These are phyloP conservation scores for Myathropa florea DNA, from an alignment of 2,888 invertebrate species.

Conservation along the genomic window DNA sequence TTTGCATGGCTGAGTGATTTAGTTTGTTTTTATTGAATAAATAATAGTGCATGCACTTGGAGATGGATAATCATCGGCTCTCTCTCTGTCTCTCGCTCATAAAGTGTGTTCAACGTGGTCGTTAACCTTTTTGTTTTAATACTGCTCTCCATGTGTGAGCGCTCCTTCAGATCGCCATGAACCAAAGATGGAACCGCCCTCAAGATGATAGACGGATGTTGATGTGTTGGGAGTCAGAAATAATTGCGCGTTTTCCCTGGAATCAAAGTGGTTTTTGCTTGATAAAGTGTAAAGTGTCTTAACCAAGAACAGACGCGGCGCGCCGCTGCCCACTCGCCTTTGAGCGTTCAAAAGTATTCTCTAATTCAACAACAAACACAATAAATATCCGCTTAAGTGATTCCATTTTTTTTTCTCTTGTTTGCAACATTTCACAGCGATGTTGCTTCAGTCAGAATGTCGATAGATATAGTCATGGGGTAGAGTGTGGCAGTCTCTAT, in stretches of 20 bases:
- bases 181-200: constrained; percentile 46
- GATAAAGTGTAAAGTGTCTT: too few species aligned
- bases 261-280: constrained; percentile 2
- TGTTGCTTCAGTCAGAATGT: background rate
- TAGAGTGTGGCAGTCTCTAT: constrained; percentile 16
- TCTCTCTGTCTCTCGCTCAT: background rate
- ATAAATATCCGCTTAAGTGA: constrained; percentile 50
- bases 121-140: constrained; percentile 52
- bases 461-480: background rate
- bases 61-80: constrained; percentile 33
- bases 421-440: constrained; percentile 37
- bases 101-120: constrained; percentile 42
- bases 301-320: too few species aligned
- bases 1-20: constrained; percentile 52
- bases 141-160: constrained; percentile 7
- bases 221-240: background rate
- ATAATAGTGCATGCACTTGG: constrained; percentile 57
- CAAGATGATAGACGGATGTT: constrained; percentile 27
- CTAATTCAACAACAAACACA: constrained; percentile 33
- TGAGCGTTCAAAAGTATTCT: background rate
- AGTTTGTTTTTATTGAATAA: constrained; percentile 57
- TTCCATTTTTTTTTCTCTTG: constrained; percentile 27
- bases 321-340: constrained; percentile 28
- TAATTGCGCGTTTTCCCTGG: constrained; percentile 44
- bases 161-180: constrained; percentile 26